Evolutionary conservation across 2,888 invertebrate species (phyloP), one percentile per base, ranked within the genome.

Genomic region (Phragmatobia fuliginosa): DNA sequence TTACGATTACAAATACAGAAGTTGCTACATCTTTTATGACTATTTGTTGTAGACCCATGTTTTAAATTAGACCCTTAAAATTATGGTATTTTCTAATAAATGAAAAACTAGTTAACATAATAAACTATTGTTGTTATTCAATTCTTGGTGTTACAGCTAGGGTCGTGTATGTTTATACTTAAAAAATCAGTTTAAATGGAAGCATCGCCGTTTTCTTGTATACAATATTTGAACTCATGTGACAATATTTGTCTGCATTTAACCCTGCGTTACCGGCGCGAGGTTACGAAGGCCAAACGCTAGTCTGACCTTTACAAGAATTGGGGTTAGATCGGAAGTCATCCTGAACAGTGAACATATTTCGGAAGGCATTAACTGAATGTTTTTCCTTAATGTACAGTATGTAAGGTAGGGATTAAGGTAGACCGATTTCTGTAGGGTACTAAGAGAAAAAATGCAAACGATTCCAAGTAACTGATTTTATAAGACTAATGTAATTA

Each of bases 241-340:
- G 45, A 49, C 41, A 56, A 28, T 56, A 36, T 45, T 58, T 70
- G 56, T 41, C 62, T 31, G 31, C 25, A 45, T 25, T 41, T 68
- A 68, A 60, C 52, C 62, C 18, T 31, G 31, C 33, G 66, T 66
- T 60, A 66, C 66, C 66, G 58, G 59, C 32, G 61, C 41, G 65
- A 52, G 69, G 59, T 38, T 60, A 62, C 3, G 3, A 38, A 69
- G 65, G 60, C 52, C 65, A 65, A 69, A 61, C 58, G 52, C 25
- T 61, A 21, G 61, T 65, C 64, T 61, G 69, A 61, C 61, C 65
- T 65, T 38, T 36, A 49, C 36, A 38, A 45, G 65, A 31, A 65
- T 65, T 52, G 61, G 61, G 69, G 68, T 64, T 60, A 49, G 33
- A 68, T 69, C 52, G 64, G 49, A 69, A 69, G 65, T 56, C 49